Conservation (phyloP, 2,797 vertebrate genomes). For the Karalla daura region DNA sequence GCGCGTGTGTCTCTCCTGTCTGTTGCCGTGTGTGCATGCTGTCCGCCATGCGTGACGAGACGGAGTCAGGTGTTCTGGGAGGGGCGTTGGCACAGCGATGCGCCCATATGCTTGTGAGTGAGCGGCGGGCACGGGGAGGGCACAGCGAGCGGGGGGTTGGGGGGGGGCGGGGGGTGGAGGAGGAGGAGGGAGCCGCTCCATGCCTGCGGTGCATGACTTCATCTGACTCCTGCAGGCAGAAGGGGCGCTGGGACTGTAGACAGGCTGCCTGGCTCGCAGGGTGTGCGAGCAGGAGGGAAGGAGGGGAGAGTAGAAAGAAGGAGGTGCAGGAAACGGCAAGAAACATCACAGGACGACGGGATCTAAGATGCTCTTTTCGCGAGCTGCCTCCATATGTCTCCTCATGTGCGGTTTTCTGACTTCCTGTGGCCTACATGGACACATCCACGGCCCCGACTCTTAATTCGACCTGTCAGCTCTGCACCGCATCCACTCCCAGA, state of each 20-base stretch:
- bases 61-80: conserved; percentile 74
- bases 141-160: conserved; percentile 44
- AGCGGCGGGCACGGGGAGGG: conserved; percentile 60
- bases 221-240: conserved; percentile 64
- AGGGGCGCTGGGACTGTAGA: conserved; percentile 41
- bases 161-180: conserved; percentile 56
- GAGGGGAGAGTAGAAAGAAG: background rate
- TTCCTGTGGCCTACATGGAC: conserved; percentile 8
- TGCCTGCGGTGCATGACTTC: conserved; percentile 65
- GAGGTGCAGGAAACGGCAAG: background rate
- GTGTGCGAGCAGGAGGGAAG: conserved; percentile 45
- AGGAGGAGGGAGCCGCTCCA: conserved; percentile 40
- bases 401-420: background rate
- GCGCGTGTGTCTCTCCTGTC: conserved; percentile 36
- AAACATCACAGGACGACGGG: background rate
- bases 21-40: conserved; percentile 24
- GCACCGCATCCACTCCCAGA: conserved; percentile 10
- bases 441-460: background rate
- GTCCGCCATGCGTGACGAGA: conserved; percentile 66
- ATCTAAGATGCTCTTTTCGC: too few relatives aligned
- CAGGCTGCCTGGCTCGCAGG: conserved; percentile 45
- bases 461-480: conserved; percentile 11
- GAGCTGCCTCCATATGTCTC: background rate
- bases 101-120: conserved; percentile 69
- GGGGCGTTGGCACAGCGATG: conserved; percentile 62